A percentile compares a stretch with the other conserved stretches of the same genome.
phyloP scores from a whole-genome alignment of 2,113 vertebrate genomes.

The Labeo rohita region DNA sequence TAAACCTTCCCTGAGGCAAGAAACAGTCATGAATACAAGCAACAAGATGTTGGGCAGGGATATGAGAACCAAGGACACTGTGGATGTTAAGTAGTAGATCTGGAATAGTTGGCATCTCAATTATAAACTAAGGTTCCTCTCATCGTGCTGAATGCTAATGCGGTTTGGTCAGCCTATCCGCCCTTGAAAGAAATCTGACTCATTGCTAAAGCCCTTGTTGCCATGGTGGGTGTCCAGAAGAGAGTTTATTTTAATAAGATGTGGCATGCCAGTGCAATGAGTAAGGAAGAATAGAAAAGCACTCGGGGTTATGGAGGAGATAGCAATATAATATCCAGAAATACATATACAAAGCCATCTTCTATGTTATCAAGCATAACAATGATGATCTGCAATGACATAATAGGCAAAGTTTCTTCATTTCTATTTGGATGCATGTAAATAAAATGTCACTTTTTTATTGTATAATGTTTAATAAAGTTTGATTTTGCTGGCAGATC shows the following conservation, averaged over 20 bases:
- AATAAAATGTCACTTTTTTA: background rate
- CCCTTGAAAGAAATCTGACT: constrained; percentile 50
- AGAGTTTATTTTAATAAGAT: constrained; percentile 70
- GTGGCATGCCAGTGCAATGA: constrained; percentile 32
- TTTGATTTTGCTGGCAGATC: background rate
- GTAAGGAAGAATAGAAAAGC: background rate
- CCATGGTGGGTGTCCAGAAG: constrained; percentile 35
- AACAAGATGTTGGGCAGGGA: constrained; percentile 34
- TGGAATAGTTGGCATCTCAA: constrained; percentile 37
- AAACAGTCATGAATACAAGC: background rate
- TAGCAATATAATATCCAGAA: background rate
- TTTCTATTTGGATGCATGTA: constrained; percentile 12
- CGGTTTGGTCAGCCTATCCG: constrained; percentile 7
- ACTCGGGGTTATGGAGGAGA: background rate
- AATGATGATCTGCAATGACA: constrained; percentile 22
- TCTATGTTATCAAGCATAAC: background rate
- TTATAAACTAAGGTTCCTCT: constrained; percentile 40
- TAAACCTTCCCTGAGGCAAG: background rate
- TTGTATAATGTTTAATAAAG: background rate
- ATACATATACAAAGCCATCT: background rate
- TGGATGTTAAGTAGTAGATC: constrained; percentile 4
- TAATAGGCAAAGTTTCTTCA: background rate
- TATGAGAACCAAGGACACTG: constrained; percentile 22
- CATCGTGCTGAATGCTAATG: constrained; percentile 18
- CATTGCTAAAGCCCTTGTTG: constrained; percentile 20